Percentiles rank a stretch among this genome's conserved stretches.
phyloP scores from a whole-genome alignment of 1,140 invertebrate species.

The Oreohelix idahoensis region DNA sequence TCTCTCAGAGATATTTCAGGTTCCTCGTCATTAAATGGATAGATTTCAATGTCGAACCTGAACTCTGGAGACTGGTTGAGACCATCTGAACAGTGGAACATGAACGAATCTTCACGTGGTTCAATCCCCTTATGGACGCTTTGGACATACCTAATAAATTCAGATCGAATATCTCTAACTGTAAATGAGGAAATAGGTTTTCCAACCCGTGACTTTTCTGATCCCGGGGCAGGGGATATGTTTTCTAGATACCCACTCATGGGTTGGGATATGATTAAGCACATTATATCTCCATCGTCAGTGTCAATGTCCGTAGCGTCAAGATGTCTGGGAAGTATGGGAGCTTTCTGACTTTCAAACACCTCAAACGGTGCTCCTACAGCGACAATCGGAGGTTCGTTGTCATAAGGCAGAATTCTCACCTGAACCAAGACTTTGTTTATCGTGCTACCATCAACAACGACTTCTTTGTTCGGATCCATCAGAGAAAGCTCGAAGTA shows the following conservation, averaged over 20 bases:
- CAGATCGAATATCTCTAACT: conserved; percentile 61
- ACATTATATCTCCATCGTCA: conserved; percentile 67
- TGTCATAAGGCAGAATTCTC: conserved; percentile 69
- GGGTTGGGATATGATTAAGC: conserved; percentile 70
- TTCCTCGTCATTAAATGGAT: conserved; percentile 73
- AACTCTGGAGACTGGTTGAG: conserved; percentile 61
- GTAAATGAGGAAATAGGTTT: conserved; percentile 70
- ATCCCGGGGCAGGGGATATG: conserved; percentile 66
- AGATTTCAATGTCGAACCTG: conserved; percentile 66
- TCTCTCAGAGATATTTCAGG: conserved; percentile 70
- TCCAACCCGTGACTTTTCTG: conserved; percentile 66
- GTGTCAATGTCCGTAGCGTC: conserved; percentile 71
- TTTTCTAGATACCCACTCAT: conserved; percentile 72
- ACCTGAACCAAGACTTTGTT: conserved; percentile 64
- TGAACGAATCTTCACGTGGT: conserved; percentile 68
- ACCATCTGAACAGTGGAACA: conserved; percentile 72
- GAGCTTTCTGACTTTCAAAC: conserved; percentile 67
- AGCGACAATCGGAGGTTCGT: conserved; percentile 59
- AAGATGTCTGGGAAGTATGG: conserved; percentile 66
- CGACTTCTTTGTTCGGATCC: conserved; percentile 64
- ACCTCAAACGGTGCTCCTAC: conserved; percentile 63
- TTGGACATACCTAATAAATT: conserved; percentile 72
- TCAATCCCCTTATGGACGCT: conserved; percentile 72
- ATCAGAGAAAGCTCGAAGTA: conserved; percentile 68
- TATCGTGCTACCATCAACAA: conserved; percentile 62